Evolutionary conservation across 2,797 vertebrate genomes (phyloP).

Genomic region (Odontamblyopus lacepedii): DNA sequence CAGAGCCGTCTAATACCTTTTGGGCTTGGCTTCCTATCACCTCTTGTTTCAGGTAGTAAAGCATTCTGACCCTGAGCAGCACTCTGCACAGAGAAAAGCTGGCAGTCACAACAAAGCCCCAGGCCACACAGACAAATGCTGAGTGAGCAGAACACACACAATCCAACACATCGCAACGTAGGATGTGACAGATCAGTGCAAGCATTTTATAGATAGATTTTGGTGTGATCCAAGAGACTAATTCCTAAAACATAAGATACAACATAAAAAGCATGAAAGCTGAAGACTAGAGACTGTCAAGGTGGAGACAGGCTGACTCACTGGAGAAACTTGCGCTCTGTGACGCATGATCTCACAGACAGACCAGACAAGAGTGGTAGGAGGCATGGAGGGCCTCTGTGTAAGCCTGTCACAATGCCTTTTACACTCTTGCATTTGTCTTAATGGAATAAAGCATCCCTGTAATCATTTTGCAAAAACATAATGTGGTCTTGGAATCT

Average conservation of each 20-base stretch:
- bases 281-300: conserved; percentile 57
- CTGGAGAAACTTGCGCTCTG: conserved; percentile 69
- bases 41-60: conserved; percentile 99
- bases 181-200: conserved; percentile 17
- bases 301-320: conserved; percentile 69
- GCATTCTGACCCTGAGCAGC: conserved; percentile 97
- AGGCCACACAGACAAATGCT: conserved; percentile 55
- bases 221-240: neutral
- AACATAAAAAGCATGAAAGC: conserved; percentile 50
- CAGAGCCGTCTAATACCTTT: conserved; percentile 90
- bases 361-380: conserved; percentile 51
- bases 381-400: conserved; percentile 39
- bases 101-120: conserved; percentile 70
- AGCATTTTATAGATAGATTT: neutral
- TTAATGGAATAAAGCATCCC: conserved; percentile 21
- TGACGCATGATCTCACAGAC: conserved; percentile 67
- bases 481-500: conserved; percentile 21
- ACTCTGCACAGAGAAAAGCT: conserved; percentile 83
- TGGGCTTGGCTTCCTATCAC: conserved; percentile 93
- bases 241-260: neutral
- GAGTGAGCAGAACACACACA: conserved; percentile 55
- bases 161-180: conserved; percentile 18
- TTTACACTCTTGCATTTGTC: conserved; percentile 34
- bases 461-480: conserved; percentile 30
- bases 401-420: conserved; percentile 40